These are phyloP conservation scores for Glaucopsyche alexis DNA, from an alignment of 2,888 invertebrate genomes.

Conservation along the genomic window DNA sequence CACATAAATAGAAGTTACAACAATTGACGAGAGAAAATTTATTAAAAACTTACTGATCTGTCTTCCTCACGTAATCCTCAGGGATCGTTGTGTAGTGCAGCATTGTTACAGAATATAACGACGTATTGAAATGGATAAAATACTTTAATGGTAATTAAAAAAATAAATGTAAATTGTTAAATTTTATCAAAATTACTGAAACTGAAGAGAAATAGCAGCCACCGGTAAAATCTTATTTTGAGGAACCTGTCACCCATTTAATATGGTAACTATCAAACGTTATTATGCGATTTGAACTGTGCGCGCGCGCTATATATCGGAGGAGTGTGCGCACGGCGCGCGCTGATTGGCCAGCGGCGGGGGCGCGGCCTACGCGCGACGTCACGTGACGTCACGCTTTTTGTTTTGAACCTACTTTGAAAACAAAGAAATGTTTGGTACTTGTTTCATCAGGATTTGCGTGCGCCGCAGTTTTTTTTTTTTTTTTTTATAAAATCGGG, in stretches of 20 bases:
- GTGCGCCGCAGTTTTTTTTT: not conserved
- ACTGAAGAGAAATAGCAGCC: slow-evolving; percentile 77
- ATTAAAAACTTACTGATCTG: slow-evolving; percentile 61
- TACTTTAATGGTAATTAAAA: slow-evolving; percentile 37
- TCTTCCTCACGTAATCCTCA: slow-evolving; percentile 66
- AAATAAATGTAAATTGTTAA: slow-evolving; percentile 43
- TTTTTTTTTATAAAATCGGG: no score
- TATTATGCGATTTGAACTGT: slow-evolving; percentile 49
- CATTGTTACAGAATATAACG: slow-evolving; percentile 52
- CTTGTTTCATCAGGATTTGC: slow-evolving; percentile 16
- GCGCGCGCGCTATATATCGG: slow-evolving; percentile 60
- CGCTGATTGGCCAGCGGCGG: slow-evolving; percentile 64
- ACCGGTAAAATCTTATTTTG: slow-evolving; percentile 68
- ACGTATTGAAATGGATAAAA: slow-evolving; percentile 39
- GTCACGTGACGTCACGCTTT: slow-evolving; percentile 21
- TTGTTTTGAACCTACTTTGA: slow-evolving; percentile 8
- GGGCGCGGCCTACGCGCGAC: slow-evolving; percentile 62
- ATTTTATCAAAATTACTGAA: slow-evolving; percentile 75
- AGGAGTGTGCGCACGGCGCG: slow-evolving; percentile 56
- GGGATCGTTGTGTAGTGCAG: slow-evolving; percentile 66
- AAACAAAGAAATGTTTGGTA: slow-evolving; percentile 28
- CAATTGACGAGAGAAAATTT: slow-evolving; percentile 15
- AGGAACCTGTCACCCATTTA: slow-evolving; percentile 76
- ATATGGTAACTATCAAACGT: slow-evolving; percentile 50
- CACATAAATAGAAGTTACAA: no score